phyloP scores from a whole-genome alignment of 2,888 invertebrate species.

The Andricus quercusramuli region DNA sequence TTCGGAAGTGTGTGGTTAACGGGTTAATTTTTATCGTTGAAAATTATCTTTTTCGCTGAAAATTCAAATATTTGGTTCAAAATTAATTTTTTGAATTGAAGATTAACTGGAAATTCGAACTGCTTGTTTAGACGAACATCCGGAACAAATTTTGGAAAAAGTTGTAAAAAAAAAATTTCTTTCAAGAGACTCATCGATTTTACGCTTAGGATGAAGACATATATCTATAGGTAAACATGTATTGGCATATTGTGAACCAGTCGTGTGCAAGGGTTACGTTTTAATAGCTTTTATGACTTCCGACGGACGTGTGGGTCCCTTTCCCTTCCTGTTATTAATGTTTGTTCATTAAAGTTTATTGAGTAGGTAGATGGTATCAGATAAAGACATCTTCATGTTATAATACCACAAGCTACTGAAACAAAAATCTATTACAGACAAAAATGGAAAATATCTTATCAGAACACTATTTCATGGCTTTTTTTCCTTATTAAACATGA shows the following conservation, averaged over 20 bases:
- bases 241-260: not conserved
- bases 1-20: too few species aligned
- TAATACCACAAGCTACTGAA: not conserved
- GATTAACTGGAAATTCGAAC: too few species aligned
- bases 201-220: too few species aligned
- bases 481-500: too few species aligned
- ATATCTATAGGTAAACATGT: not conserved
- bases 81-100: too few species aligned
- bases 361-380: not conserved
- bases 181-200: too few species aligned
- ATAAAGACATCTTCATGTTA: not conserved
- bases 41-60: too few species aligned
- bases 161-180: too few species aligned
- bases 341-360: constrained; percentile 2
- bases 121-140: too few species aligned
- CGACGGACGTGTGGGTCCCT: not conserved
- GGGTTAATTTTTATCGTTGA: too few species aligned
- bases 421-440: not conserved
- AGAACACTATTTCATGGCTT: not conserved
- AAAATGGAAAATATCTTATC: not conserved
- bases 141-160: too few species aligned
- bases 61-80: too few species aligned
- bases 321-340: constrained; percentile 5
- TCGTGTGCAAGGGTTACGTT: not conserved
- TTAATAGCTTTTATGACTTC: constrained; percentile 5